phyloP scores from a whole-genome alignment of 1,140 invertebrate species.

The Papilio machaon region DNA sequence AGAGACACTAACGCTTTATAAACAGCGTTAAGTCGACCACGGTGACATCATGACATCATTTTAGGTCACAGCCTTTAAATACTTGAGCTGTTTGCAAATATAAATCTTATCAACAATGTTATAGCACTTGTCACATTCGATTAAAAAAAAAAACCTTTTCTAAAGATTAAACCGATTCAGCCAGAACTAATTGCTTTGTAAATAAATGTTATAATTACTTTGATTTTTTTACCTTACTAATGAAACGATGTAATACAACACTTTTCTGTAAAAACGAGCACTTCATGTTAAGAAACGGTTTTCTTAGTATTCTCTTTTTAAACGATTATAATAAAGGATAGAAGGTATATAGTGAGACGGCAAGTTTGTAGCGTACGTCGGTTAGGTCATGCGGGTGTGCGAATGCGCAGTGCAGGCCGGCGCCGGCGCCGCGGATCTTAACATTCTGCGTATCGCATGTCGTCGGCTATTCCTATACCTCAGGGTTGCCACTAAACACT shows the following conservation, averaged over 20 bases:
- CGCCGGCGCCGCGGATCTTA: constrained; percentile 64
- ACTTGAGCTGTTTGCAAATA: no score
- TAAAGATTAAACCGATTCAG: no score
- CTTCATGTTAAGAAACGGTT: constrained; percentile 12
- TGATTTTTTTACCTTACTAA: neutral
- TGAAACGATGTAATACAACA: neutral
- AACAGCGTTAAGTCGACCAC: no score
- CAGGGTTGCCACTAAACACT: constrained; percentile 44
- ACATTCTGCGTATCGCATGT: constrained; percentile 63
- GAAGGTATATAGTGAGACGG: constrained; percentile 42
- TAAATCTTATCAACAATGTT: no score
- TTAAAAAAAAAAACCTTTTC: no score
- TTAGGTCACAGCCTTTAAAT: no score
- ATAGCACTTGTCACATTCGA: no score
- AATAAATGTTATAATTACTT: no score
- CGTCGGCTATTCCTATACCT: constrained; percentile 57
- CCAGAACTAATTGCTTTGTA: no score
- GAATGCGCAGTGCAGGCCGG: constrained; percentile 49
- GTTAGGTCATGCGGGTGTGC: constrained; percentile 35
- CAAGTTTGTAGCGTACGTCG: constrained; percentile 15
- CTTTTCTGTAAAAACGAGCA: neutral
- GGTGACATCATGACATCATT: no score
- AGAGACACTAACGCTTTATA: no score
- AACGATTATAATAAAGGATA: constrained; percentile 34
- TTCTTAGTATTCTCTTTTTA: neutral